Conservation (phyloP, 2,888 invertebrate species). For the Macaria notata region DNA sequence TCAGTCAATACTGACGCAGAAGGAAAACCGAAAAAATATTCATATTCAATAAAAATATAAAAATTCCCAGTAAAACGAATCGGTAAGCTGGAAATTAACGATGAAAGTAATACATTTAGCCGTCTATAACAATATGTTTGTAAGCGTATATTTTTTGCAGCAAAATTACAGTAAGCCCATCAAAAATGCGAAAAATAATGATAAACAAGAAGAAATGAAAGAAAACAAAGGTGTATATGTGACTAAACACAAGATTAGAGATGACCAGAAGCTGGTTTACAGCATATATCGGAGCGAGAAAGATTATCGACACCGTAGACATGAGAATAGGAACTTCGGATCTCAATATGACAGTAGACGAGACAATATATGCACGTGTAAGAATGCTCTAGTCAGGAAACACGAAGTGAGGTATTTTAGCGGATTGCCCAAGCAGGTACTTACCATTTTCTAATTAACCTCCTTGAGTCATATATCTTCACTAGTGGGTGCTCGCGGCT, state of each 20-base stretch:
- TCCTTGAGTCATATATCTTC: too few relatives aligned
- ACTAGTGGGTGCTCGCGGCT: too few relatives aligned
- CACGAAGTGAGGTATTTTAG: slow-evolving; percentile 40
- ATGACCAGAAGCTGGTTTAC: slow-evolving; percentile 31
- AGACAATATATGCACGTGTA: slow-evolving; percentile 46
- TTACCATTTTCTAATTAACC: too few relatives aligned
- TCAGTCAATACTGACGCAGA: slow-evolving; percentile 4
- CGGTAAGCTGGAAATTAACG: slow-evolving; percentile 10
- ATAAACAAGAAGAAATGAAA: slow-evolving; percentile 57
- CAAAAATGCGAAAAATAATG: slow-evolving; percentile 45
- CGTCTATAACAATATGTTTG: slow-evolving; percentile 10
- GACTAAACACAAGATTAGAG: slow-evolving; percentile 36
- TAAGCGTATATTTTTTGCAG: slow-evolving; percentile 19
- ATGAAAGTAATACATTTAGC: slow-evolving; percentile 13
- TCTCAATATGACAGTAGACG: slow-evolving; percentile 51
- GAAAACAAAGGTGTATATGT: slow-evolving; percentile 52
- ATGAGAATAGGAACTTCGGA: slow-evolving; percentile 36
- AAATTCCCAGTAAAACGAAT: slow-evolving; percentile 13
- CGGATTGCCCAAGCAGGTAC: slow-evolving; percentile 37
- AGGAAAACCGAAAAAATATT: slow-evolving; percentile 7
- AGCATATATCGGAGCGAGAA: slow-evolving; percentile 10
- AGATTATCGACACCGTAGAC: slow-evolving; percentile 25
- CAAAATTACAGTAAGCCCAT: slow-evolving; percentile 28
- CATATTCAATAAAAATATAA: not conserved
- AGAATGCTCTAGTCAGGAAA: slow-evolving; percentile 30